phyloP scores from a whole-genome alignment of 2,888 invertebrate genomes.

The Abrostola tripartita region DNA sequence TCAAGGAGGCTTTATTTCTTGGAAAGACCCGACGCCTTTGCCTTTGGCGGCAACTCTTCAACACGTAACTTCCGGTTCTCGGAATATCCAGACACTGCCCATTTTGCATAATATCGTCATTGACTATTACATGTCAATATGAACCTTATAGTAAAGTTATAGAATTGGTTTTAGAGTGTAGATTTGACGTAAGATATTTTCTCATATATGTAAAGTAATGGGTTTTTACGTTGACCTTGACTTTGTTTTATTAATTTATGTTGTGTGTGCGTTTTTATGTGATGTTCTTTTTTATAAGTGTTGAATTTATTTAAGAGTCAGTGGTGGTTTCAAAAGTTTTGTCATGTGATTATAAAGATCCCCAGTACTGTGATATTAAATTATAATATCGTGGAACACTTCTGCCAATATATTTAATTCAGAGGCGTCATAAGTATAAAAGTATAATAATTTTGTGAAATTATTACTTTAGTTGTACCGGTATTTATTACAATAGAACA shows the following conservation, averaged over 20 bases:
- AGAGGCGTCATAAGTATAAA: no score
- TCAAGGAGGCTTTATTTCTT: constrained; percentile 55
- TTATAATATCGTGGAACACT: no score
- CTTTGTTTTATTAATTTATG: constrained; percentile 43
- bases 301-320: constrained; percentile 25
- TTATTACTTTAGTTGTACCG: neutral
- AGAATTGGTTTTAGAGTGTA: constrained; percentile 13
- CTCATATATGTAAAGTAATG: constrained; percentile 19
- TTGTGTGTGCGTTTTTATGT: constrained; percentile 13
- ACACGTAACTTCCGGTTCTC: constrained; percentile 59
- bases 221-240: constrained; percentile 61
- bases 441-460: no score
- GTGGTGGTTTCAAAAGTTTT: no score
- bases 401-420: no score
- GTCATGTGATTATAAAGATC: no score
- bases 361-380: no score
- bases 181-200: constrained; percentile 13
- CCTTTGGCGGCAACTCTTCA: constrained; percentile 44
- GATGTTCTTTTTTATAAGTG: constrained; percentile 32
- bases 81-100: constrained; percentile 45
- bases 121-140: constrained; percentile 4
- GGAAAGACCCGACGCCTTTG: constrained; percentile 46
- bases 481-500: constrained; percentile 10
- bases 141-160: neutral
- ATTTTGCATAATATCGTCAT: constrained; percentile 25